phyloP scores from a whole-genome alignment of 2,888 invertebrate genomes.

The Archaeoteleia sp. region DNA sequence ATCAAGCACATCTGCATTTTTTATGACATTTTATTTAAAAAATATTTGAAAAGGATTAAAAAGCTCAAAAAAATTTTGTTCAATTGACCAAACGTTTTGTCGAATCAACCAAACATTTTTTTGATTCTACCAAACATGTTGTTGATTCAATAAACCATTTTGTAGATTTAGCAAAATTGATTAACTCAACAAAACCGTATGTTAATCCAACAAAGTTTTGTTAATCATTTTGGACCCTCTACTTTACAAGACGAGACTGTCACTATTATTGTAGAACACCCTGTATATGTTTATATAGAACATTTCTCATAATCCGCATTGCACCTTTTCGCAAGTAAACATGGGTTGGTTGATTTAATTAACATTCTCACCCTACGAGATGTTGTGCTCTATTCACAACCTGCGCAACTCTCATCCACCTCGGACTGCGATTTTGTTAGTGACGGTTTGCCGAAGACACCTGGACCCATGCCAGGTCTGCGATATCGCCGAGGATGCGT shows the following conservation, averaged over 20 bases:
- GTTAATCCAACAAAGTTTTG: too few relatives aligned
- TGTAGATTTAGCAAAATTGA: too few relatives aligned
- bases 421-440: constrained; percentile 53
- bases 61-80: too few relatives aligned
- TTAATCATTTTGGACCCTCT: too few relatives aligned
- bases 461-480: constrained; percentile 61
- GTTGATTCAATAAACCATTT: too few relatives aligned
- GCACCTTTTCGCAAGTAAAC: constrained; percentile 56
- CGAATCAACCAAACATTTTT: too few relatives aligned
- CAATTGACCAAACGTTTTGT: too few relatives aligned
- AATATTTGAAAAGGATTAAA: too few relatives aligned
- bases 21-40: too few relatives aligned
- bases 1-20: too few relatives aligned
- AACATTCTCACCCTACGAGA: constrained; percentile 61
- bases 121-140: too few relatives aligned
- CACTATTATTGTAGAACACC: background rate
- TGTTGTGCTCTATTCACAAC: constrained; percentile 34
- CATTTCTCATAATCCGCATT: constrained; percentile 22
- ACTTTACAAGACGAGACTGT: background rate
- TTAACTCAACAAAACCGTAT: too few relatives aligned
- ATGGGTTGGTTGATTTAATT: constrained; percentile 64
- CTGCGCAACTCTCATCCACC: constrained; percentile 48
- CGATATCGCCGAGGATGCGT: constrained; percentile 62
- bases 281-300: background rate
- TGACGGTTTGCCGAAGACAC: constrained; percentile 58